Evolutionary conservation across 2,888 invertebrate genomes (phyloP), one percentile per base, ranked within the genome.

Genomic region (Colletes collaris): DNA sequence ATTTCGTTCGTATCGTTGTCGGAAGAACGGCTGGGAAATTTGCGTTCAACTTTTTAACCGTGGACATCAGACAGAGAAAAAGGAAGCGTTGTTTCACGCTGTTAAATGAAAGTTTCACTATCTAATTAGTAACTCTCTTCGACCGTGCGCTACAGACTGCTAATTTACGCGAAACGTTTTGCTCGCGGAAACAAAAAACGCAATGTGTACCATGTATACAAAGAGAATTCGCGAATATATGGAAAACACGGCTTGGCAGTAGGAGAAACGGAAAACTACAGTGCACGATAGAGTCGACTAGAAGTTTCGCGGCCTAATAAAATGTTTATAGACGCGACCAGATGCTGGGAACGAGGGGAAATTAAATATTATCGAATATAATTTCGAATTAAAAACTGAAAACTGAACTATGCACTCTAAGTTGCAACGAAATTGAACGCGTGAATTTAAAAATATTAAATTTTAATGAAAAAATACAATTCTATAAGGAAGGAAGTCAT

Each of bases 91-190:
- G 11, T 40, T 35, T 19, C 49, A 40, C 52, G 60, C 16, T 53
- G 66, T 56, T 76, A 55, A 76, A 59, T 40, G 66, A 49, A 65
- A 76, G 76, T 69, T 69, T 78, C 68, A 44, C 59, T 56, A 69
- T 68, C 56, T 69, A 78, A 68, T 76, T 78, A 78, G 60, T 59
- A 64, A 53, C 50, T 58, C 68, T 37, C 19, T 59, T 44, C 50
- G 56, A 55, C 68, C 60, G 64, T 68, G 35, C 27, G 16, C 53
- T 2, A 66, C 53, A 6, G 60, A 66, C 40, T 76, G 75, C 60
- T 60, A 74, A 75, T 75, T 75, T 74, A 60, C 49, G 59, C n/a
- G 52, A 53, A 76, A 74, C 59, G 52, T 65, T 50, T 10, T 16
- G 49, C 27, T 19, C 10, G 59, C 27, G 40, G 35, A 49, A 55